These are phyloP conservation scores for Mustela lutreola DNA, from an alignment of 2,113 vertebrate species.

Conservation along the genomic window DNA sequence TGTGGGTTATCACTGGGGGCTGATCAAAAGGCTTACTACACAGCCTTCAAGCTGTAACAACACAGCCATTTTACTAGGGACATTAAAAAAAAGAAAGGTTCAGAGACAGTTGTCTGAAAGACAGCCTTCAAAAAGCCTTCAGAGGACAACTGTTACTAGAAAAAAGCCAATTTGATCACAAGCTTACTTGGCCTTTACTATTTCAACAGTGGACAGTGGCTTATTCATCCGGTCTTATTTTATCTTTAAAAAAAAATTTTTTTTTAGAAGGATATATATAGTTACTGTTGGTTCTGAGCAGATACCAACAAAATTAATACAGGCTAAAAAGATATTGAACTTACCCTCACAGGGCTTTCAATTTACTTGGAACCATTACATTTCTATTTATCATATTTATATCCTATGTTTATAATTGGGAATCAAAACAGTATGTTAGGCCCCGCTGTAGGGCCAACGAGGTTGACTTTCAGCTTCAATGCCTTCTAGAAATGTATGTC, in stretches of 20 bases:
- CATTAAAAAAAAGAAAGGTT: conserved; percentile 48
- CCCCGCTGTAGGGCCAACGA: neutral
- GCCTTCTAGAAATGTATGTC: neutral
- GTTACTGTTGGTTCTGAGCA: neutral
- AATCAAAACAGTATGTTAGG: neutral
- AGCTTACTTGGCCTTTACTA: conserved; percentile 67
- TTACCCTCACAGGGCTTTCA: conserved; percentile 12
- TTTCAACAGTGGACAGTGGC: conserved; percentile 65
- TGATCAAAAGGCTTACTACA: conserved; percentile 63
- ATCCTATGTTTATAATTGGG: neutral
- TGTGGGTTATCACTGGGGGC: conserved; percentile 26
- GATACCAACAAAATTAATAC: conserved; percentile 33
- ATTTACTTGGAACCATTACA: neutral
- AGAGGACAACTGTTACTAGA: conserved; percentile 60
- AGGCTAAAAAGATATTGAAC: neutral
- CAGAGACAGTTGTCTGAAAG: conserved; percentile 66
- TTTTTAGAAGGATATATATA: conserved; percentile 18
- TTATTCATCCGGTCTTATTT: conserved; percentile 66
- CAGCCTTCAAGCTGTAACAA: conserved; percentile 64
- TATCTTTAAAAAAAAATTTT: conserved; percentile 34
- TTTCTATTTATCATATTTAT: neutral
- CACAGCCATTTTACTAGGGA: conserved; percentile 61
- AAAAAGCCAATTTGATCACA: conserved; percentile 66
- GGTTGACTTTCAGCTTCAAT: conserved; percentile 28
- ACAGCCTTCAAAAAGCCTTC: conserved; percentile 61